Evolutionary conservation across 2,113 vertebrate species (phyloP).

Genomic region (human): GRCh38 chr1:48567001-48567500

Average conservation of each 20-base stretch:
- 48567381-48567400: neutral
- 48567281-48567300: neutral
- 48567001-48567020: neutral
- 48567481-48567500: neutral
- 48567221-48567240: neutral
- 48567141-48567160: neutral
- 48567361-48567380: neutral
- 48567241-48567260: neutral
- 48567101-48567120: neutral
- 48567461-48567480: neutral
- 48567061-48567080: neutral
- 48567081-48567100: neutral
- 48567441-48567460: neutral
- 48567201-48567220: neutral
- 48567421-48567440: neutral
- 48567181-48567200: neutral
- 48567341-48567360: neutral
- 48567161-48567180: neutral
- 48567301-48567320: neutral
- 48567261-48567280: neutral
- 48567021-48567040: neutral
- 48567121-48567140: constrained; percentile 11
- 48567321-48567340: neutral
- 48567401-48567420: neutral
- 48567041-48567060: neutral